phyloP scores from a whole-genome alignment of 1,140 invertebrate species.

The Sinella curviseta region DNA sequence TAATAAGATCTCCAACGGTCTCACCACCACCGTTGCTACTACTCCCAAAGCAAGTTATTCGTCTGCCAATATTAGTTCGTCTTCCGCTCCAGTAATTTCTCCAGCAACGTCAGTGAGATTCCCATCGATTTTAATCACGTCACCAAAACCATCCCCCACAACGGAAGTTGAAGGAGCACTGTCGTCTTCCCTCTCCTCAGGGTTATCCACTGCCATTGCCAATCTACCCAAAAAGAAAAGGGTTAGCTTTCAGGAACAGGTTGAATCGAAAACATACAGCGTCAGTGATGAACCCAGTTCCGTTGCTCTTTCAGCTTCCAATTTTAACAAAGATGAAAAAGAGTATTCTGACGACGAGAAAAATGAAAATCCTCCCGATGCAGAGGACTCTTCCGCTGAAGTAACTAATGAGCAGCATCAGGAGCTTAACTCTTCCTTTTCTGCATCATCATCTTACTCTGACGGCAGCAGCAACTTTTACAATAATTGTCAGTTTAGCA shows the following conservation, averaged over 20 bases:
- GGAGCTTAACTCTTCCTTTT: conserved; percentile 11
- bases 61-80: background rate
- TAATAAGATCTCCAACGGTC: background rate
- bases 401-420: background rate
- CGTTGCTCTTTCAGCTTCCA: background rate
- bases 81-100: background rate
- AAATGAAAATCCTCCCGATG: background rate
- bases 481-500: conserved; percentile 8
- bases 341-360: background rate
- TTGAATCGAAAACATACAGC: background rate
- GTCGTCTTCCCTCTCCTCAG: background rate
- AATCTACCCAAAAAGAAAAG: background rate
- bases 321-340: background rate
- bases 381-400: background rate
- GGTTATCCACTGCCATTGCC: background rate
- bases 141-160: background rate
- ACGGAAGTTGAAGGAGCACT: background rate
- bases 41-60: background rate
- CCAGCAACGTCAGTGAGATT: background rate
- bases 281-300: conserved; percentile 2
- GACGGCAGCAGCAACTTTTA: background rate
- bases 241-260: conserved; percentile 8
- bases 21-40: background rate
- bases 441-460: background rate
- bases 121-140: conserved; percentile 21